Evolutionary conservation across 2,113 vertebrate genomes (phyloP).

Genomic region (Xyliphius kryptos): DNA sequence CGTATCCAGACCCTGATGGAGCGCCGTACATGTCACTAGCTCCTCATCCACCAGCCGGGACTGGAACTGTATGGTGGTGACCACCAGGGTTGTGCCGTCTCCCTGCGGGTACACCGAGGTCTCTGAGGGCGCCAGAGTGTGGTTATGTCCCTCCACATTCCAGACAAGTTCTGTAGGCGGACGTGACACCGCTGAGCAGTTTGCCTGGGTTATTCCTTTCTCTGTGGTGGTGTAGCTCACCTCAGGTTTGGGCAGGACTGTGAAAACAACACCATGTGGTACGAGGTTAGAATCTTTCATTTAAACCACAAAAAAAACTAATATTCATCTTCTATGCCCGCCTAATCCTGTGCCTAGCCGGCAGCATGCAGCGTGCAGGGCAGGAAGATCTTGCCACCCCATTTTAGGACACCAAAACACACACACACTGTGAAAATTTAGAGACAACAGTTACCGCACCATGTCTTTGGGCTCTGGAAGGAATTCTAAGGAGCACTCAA

Average conservation of each 20-base stretch:
- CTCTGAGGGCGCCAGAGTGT: slow-evolving; percentile 41
- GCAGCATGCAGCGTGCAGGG: no score
- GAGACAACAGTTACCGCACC: no score
- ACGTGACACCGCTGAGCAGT: slow-evolving; percentile 39
- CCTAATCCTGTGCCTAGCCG: no score
- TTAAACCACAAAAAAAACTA: no score
- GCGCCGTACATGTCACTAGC: slow-evolving; percentile 54
- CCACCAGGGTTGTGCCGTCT: slow-evolving; percentile 61
- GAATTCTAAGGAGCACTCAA: no score
- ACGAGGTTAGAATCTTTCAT: no score
- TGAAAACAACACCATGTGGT: slow-evolving; percentile 12
- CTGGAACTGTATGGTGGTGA: slow-evolving; percentile 57
- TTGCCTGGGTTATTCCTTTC: slow-evolving; percentile 32
- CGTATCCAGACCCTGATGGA: slow-evolving; percentile 56
- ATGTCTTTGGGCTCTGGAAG: no score
- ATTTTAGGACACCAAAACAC: no score
- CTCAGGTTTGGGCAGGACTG: slow-evolving; percentile 40
- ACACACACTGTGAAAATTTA: no score
- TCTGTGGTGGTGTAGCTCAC: slow-evolving; percentile 19
- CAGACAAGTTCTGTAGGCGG: slow-evolving; percentile 37
- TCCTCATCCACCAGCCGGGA: slow-evolving; percentile 41
- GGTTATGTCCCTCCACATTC: slow-evolving; percentile 44
- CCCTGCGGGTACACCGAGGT: slow-evolving; percentile 39
- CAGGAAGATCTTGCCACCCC: no score
- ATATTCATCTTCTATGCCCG: no score